A percentile compares a stretch with the other conserved stretches of the same genome.
phyloP scores from a whole-genome alignment of 1,140 invertebrate species.

The Drosophila elegans region DNA sequence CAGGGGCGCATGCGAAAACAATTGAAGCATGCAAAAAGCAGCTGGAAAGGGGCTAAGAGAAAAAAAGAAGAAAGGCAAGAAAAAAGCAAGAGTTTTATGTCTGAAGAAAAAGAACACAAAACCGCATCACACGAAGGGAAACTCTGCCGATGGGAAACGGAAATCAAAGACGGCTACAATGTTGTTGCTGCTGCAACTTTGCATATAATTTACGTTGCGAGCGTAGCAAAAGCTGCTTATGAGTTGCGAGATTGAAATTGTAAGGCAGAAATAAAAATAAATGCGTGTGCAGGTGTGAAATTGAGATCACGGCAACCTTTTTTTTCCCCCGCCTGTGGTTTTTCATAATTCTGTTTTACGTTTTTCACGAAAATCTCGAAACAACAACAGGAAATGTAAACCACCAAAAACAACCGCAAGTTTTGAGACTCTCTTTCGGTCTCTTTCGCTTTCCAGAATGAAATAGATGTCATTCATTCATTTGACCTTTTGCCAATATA shows the following conservation, averaged over 20 bases:
- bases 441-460: constrained; percentile 2
- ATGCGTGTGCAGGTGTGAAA: constrained; percentile 73
- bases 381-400: constrained; percentile 76
- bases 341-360: constrained; percentile 54
- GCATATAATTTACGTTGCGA: constrained; percentile 78
- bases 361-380: constrained; percentile 30
- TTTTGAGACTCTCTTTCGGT: constrained; percentile 13
- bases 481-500: constrained; percentile 57
- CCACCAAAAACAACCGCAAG: constrained; percentile 71
- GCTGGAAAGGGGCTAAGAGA: background rate
- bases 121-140: constrained; percentile 66
- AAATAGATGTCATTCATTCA: constrained; percentile 38
- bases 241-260: constrained; percentile 65
- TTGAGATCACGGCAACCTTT: constrained; percentile 67
- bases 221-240: constrained; percentile 76
- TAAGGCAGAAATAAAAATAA: constrained; percentile 61
- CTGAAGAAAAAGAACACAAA: constrained; percentile 57
- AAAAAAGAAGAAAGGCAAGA: constrained; percentile 19
- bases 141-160: constrained; percentile 81
- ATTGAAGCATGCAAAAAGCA: constrained; percentile 77
- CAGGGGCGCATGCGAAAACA: constrained; percentile 76
- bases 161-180: constrained; percentile 81
- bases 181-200: constrained; percentile 59
- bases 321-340: constrained; percentile 54
- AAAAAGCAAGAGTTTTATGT: constrained; percentile 70